Conservation (phyloP, 2,888 invertebrate genomes). For the Seladonia tumulorum region DNA sequence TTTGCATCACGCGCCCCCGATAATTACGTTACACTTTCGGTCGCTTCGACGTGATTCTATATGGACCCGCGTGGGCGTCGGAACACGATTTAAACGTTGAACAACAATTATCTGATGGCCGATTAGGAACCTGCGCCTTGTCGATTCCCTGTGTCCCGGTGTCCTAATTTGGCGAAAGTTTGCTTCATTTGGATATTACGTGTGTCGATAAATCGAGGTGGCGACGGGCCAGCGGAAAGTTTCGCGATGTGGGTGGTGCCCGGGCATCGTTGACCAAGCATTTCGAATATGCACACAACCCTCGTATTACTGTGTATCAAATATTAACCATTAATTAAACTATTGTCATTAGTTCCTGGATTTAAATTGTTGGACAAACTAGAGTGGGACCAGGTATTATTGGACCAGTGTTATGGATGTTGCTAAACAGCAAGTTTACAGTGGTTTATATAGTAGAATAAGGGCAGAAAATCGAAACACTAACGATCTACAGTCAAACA, state of each 20-base stretch:
- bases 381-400: neutral
- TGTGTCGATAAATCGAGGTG: conserved; percentile 2
- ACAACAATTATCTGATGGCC: neutral
- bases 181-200: neutral
- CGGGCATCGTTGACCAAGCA: neutral
- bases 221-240: neutral
- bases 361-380: neutral
- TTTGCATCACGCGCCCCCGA: neutral
- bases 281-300: neutral
- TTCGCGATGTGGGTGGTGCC: neutral
- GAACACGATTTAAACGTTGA: neutral
- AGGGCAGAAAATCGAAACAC: neutral
- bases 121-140: neutral
- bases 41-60: neutral
- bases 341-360: neutral
- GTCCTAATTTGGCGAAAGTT: conserved; percentile 11
- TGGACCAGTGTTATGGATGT: neutral
- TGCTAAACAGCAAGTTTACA: no score
- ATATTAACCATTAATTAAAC: neutral
- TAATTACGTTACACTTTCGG: neutral
- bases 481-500: neutral
- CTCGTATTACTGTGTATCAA: neutral
- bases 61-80: neutral
- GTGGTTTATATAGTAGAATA: neutral
- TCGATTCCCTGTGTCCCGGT: neutral